These are phyloP conservation scores for Phocides pigmalion DNA, from an alignment of 1,140 invertebrate genomes.

Conservation along the genomic window DNA sequence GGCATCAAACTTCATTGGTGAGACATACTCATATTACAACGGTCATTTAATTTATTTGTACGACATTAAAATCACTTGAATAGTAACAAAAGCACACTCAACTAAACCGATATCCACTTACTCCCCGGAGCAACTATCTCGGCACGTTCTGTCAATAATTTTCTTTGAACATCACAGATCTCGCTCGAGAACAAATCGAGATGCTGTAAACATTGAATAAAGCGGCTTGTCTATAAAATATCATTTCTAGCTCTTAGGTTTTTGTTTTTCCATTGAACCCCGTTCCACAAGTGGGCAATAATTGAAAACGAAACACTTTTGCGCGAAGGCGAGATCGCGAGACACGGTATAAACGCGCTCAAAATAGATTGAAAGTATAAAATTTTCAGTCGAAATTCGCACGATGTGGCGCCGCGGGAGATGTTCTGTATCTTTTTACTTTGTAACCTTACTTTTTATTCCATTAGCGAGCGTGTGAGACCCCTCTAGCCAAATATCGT, in stretches of 20 bases:
- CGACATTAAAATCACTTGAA: constrained; percentile 55
- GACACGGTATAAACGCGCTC: constrained; percentile 80
- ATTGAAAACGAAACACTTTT: constrained; percentile 82
- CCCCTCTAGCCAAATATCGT: constrained; percentile 80
- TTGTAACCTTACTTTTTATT: constrained; percentile 84
- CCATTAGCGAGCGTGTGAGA: constrained; percentile 79
- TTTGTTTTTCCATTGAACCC: constrained; percentile 78
- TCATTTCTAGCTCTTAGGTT: constrained; percentile 73
- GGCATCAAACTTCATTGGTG: not conserved
- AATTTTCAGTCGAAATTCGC: constrained; percentile 83
- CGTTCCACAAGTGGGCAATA: constrained; percentile 83
- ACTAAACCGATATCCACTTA: constrained; percentile 47
- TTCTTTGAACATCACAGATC: constrained; percentile 78
- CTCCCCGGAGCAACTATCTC: constrained; percentile 54
- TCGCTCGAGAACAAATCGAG: constrained; percentile 75
- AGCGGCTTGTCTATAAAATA: constrained; percentile 80
- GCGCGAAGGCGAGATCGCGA: constrained; percentile 70
- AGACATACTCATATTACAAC: constrained; percentile 23
- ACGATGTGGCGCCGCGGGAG: constrained; percentile 74
- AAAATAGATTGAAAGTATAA: constrained; percentile 83
- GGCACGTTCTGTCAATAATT: constrained; percentile 82
- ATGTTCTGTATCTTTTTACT: constrained; percentile 81
- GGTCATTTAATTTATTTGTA: constrained; percentile 48
- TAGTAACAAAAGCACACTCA: constrained; percentile 46
- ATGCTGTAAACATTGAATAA: constrained; percentile 80